Evolutionary conservation across 2,888 invertebrate species (phyloP).

Genomic region (Buathra laborator): DNA sequence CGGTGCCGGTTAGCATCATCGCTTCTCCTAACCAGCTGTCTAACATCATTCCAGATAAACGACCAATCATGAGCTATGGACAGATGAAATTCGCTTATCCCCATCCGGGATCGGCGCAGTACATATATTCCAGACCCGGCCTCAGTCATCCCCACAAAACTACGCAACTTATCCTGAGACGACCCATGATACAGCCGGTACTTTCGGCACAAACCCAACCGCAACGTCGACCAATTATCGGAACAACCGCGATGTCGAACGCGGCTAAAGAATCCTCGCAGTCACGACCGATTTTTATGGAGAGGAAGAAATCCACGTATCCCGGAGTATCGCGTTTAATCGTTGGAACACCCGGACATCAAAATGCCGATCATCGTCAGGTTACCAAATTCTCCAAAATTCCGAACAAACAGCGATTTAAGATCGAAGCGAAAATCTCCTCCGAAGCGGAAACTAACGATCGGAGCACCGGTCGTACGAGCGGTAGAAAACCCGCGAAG

Average conservation of each 20-base stretch:
- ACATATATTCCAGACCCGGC: slow-evolving; percentile 59
- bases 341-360: slow-evolving; percentile 9
- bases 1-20: slow-evolving; percentile 43
- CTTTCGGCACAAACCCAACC: slow-evolving; percentile 34
- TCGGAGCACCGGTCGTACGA: slow-evolving; percentile 17
- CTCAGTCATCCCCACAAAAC: slow-evolving; percentile 81
- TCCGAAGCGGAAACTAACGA: slow-evolving; percentile 32
- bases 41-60: slow-evolving; percentile 84
- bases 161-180: slow-evolving; percentile 76
- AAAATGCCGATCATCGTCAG: slow-evolving; percentile 43
- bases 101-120: slow-evolving; percentile 69
- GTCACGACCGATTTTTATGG: slow-evolving; percentile 76
- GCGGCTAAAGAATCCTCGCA: slow-evolving; percentile 54
- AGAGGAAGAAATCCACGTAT: slow-evolving; percentile 80
- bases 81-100: slow-evolving; percentile 77
- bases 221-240: slow-evolving; percentile 51
- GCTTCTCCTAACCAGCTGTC: slow-evolving; percentile 79
- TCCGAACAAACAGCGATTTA: slow-evolving; percentile 72
- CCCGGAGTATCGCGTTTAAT: slow-evolving; percentile 64
- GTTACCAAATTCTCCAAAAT: slow-evolving; percentile 75
- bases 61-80: slow-evolving; percentile 79
- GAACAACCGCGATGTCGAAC: slow-evolving; percentile 29
- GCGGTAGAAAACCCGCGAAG: slow-evolving; percentile 85
- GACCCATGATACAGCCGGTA: slow-evolving; percentile 67
- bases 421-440: slow-evolving; percentile 64